Conservation (phyloP, 2,888 invertebrate genomes). For the Sussaba pulchella region DNA sequence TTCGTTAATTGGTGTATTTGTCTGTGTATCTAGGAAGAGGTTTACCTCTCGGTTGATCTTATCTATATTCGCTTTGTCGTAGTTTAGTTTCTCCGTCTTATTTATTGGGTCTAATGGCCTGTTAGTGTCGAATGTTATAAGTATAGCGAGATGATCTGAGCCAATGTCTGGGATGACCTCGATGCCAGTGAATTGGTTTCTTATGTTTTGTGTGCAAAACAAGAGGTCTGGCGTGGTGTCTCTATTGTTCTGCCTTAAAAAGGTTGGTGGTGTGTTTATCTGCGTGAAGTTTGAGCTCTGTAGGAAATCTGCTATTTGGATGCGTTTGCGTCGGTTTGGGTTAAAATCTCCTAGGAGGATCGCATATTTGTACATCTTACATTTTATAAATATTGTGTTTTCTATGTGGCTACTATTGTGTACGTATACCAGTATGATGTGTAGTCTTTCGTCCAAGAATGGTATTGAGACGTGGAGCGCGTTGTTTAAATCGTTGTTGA, state of each 20-base stretch:
- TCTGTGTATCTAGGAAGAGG: background rate
- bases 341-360: background rate
- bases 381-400: constrained; percentile 24
- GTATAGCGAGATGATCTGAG: constrained; percentile 1
- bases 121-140: background rate
- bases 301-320: constrained; percentile 13
- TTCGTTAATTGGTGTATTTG: background rate
- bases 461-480: constrained; percentile 29
- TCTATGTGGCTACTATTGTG: constrained; percentile 23
- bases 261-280: constrained; percentile 18
- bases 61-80: constrained; percentile 14
- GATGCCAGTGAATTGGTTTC: background rate
- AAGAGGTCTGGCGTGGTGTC: constrained; percentile 19
- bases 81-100: background rate
- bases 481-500: constrained; percentile 27
- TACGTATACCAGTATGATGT: constrained; percentile 43
- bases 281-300: constrained; percentile 20
- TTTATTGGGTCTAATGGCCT: background rate
- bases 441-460: constrained; percentile 32
- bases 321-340: constrained; percentile 6
- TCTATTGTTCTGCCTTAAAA: constrained; percentile 34
- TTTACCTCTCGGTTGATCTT: constrained; percentile 9
- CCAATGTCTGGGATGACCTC: constrained; percentile 17
- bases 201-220: constrained; percentile 25
- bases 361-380: constrained; percentile 26